Evolutionary conservation across 2,113 vertebrate genomes (phyloP).

Genomic region (Corythaixoides concolor): DNA sequence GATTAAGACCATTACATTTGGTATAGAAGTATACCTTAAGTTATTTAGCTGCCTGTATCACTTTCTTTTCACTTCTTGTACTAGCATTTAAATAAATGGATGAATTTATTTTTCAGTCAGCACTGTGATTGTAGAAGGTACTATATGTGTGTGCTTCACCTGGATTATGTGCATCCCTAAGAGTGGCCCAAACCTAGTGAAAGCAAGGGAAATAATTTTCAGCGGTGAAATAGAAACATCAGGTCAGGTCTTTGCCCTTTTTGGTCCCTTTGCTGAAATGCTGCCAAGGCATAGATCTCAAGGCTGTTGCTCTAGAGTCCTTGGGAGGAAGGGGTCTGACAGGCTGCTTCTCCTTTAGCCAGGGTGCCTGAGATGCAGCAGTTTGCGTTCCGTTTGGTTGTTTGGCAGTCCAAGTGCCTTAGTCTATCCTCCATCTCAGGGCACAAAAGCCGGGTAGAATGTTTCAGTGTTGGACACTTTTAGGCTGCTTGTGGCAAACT

Average conservation of each 20-base stretch:
- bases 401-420: background rate
- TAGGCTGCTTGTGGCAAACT: background rate
- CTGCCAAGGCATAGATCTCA: background rate
- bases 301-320: background rate
- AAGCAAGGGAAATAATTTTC: background rate
- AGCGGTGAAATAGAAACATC: background rate
- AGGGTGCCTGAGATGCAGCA: background rate
- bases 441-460: background rate
- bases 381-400: background rate
- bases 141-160: background rate
- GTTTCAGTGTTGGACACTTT: background rate
- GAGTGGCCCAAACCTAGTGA: background rate
- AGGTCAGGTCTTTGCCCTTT: background rate
- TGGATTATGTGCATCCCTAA: background rate
- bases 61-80: background rate
- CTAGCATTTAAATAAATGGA: background rate
- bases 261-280: background rate
- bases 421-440: background rate
- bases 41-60: background rate
- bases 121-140: background rate
- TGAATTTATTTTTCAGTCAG: background rate
- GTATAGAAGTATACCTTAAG: background rate
- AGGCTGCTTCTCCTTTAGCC: background rate
- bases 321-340: background rate
- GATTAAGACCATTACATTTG: background rate